Percentiles rank a stretch among this genome's conserved stretches.
phyloP scores from a whole-genome alignment of 2,888 invertebrate species.

The Thecophora atra region DNA sequence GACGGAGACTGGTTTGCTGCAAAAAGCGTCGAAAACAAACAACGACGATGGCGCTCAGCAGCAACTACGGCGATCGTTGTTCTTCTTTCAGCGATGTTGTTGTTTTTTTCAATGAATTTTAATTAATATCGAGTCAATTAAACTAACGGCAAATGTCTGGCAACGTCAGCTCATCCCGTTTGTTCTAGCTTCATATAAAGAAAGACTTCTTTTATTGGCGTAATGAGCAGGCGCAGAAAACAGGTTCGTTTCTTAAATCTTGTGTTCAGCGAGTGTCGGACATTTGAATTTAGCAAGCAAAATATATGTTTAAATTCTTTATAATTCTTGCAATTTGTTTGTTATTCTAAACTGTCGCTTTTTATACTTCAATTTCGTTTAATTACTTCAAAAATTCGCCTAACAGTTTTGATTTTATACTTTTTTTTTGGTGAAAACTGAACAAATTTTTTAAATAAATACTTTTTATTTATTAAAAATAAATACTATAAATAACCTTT shows the following conservation, averaged over 20 bases:
- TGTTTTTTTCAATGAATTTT: no score
- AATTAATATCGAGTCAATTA: no score
- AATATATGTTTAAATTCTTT: no score
- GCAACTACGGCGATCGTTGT: conserved; percentile 49
- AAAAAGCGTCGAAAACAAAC: conserved; percentile 38
- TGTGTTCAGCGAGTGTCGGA: neutral
- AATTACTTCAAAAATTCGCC: neutral
- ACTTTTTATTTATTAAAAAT: no score
- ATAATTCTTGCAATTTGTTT: no score
- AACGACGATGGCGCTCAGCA: conserved; percentile 36
- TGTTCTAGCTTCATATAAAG: neutral
- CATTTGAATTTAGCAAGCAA: no score
- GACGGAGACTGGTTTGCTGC: conserved; percentile 53
- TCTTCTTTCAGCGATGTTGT: neutral
- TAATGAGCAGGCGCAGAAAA: neutral
- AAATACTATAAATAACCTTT: neutral
- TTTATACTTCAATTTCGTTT: no score
- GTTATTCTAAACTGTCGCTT: no score
- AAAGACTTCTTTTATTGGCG: neutral
- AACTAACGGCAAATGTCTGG: no score
- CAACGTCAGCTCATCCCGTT: no score
- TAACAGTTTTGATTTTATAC: neutral
- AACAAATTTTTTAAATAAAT: no score
- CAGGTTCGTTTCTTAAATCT: neutral
- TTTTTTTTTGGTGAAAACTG: neutral